Base-by-base conservation (phyloP, 2,113 vertebrate genomes). In the Formicarius rufipectus region DNA sequence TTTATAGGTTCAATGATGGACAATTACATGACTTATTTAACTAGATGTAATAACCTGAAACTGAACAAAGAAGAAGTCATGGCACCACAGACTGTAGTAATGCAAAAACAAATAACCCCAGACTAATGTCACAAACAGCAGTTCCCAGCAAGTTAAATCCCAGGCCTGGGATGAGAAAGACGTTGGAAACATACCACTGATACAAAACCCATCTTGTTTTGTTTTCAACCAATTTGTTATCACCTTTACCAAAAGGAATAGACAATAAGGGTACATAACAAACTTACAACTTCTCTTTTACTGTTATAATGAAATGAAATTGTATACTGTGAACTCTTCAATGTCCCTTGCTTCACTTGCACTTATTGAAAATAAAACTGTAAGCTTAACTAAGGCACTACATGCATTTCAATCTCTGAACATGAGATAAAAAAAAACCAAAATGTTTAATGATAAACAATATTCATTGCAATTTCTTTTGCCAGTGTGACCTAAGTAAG, bases 401-500 rank as follows among this genome's bases (percentile, higher is more conserved):
- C 14, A 44, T 28, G 35, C 28, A 79, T 76, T 62, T 73, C 45
- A 69, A 16, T 35, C 37, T 66, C 68, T 58, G 52, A 49, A 71
- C 9, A n/a, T 0, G 2, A 68, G 17, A 82, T 25, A 22, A 84
- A 56, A 25, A 68, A 95, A 92, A 80, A 7, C 44, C 44, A 44
- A 12, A n/a, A 9, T 5, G 80, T 66, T 74, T 71, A 71, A 88
- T 50, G 17, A 75, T 31, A 78, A 87, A 68, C n/a, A 77, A 84
- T 53, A 71, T 14, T 87, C 10, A 82, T 5, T 52, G 52, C 18
- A 78, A 44, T 12, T 60, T 78, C 40, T 83, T 92, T 62, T 72
- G 40, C 53, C 37, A 73, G 23, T 28, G n/a, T 0, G 0, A 75
- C 17, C 14, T 19, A 69, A 44, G 3, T 30, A 83, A 53, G 35